A percentile compares a stretch with the other conserved stretches of the same genome.
Evolutionary conservation across 2,113 vertebrate species (phyloP).

Genomic region (Chlamydotis undulata): DNA sequence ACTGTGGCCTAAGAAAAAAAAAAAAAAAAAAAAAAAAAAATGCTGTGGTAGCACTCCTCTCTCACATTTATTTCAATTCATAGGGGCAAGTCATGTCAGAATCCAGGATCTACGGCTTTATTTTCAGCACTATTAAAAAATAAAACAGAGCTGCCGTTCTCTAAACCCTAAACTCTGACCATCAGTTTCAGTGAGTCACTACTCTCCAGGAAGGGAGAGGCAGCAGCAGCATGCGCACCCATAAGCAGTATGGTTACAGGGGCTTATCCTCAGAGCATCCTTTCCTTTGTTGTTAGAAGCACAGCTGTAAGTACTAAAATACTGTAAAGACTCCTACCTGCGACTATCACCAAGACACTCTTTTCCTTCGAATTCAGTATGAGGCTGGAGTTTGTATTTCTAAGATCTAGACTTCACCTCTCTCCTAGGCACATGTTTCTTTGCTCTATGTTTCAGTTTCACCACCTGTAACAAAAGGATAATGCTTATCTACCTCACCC

Average conservation of each 20-base stretch:
- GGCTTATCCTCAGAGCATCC: background rate
- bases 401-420: background rate
- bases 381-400: background rate
- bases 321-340: background rate
- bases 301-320: background rate
- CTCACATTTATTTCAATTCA: background rate
- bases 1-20: background rate
- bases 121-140: background rate
- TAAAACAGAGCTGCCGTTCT: background rate
- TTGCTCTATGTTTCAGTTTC: background rate
- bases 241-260: background rate
- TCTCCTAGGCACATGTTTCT: background rate
- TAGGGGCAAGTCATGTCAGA: background rate
- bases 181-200: background rate
- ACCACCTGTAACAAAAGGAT: background rate
- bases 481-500: background rate
- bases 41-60: background rate
- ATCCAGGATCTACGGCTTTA: background rate
- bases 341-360: background rate
- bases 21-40: background rate
- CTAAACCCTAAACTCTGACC: background rate
- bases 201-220: background rate
- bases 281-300: background rate
- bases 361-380: background rate
- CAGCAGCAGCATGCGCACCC: background rate